Conservation (phyloP, 2,797 vertebrate genomes). For the Microchirus variegatus region DNA sequence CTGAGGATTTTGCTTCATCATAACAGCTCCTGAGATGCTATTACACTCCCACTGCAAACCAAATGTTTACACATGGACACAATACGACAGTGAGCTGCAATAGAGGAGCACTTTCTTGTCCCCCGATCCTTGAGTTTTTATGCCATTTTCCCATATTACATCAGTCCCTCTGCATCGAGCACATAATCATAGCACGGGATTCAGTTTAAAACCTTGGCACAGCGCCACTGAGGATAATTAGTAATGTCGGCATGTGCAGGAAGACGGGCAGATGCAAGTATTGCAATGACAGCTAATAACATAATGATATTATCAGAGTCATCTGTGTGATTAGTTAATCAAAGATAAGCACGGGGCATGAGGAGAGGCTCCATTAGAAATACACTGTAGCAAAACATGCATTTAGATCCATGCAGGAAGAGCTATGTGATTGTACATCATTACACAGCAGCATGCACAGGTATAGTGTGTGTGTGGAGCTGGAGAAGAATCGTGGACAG, state of each 20-base stretch:
- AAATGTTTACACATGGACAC: too few relatives aligned
- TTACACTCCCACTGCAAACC: too few relatives aligned
- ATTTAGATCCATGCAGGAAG: constrained; percentile 62
- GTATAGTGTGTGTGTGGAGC: constrained; percentile 35
- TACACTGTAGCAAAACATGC: constrained; percentile 59
- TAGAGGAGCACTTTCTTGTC: not conserved
- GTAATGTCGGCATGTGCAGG: constrained; percentile 55
- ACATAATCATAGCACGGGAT: constrained; percentile 51
- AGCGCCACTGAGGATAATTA: constrained; percentile 58
- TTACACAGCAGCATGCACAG: constrained; percentile 60
- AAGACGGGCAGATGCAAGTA: constrained; percentile 65
- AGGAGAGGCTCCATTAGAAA: constrained; percentile 54
- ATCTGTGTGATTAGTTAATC: constrained; percentile 66
- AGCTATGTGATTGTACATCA: constrained; percentile 33
- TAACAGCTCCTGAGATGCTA: too few relatives aligned
- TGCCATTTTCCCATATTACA: constrained; percentile 80
- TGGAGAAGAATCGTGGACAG: constrained; percentile 41
- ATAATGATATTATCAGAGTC: constrained; percentile 67
- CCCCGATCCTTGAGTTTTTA: constrained; percentile 66
- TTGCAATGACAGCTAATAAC: constrained; percentile 63
- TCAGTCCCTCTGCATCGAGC: constrained; percentile 59
- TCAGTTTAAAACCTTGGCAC: constrained; percentile 52
- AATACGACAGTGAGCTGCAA: too few relatives aligned
- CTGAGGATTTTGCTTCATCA: too few relatives aligned
- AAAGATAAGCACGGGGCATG: constrained; percentile 58